phyloP scores from a whole-genome alignment of 2,888 invertebrate species.

The Resseliella maxima region DNA sequence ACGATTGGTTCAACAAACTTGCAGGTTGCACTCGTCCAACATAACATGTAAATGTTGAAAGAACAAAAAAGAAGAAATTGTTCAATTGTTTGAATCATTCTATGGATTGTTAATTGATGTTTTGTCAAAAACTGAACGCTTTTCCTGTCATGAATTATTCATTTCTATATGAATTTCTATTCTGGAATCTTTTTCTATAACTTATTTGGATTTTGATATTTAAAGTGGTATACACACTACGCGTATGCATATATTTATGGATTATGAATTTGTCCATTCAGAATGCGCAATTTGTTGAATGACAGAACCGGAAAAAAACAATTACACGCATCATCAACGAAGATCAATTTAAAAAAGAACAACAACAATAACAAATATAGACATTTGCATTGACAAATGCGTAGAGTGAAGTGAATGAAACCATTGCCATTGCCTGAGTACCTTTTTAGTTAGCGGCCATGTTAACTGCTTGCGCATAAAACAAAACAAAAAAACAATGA shows the following conservation, averaged over 20 bases:
- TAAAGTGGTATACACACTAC: background rate
- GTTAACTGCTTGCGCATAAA: background rate
- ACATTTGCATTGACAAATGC: background rate
- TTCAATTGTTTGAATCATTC: background rate
- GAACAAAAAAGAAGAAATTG: too few species aligned
- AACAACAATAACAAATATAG: background rate
- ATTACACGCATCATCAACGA: constrained; percentile 51
- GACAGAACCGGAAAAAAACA: constrained; percentile 32
- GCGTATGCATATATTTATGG: background rate
- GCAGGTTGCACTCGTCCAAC: constrained; percentile 9
- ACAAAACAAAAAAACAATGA: background rate
- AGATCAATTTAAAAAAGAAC: constrained; percentile 35
- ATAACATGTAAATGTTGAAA: too few species aligned
- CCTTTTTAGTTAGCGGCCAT: constrained; percentile 29
- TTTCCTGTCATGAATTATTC: constrained; percentile 41
- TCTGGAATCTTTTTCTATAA: constrained; percentile 3
- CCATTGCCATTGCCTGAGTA: background rate
- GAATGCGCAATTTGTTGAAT: background rate
- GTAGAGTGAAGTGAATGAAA: background rate
- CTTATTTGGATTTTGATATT: background rate
- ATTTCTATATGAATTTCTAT: background rate
- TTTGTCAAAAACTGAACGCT: constrained; percentile 46
- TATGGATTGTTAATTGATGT: constrained; percentile 54
- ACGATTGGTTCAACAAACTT: constrained; percentile 23
- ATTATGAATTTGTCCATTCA: constrained; percentile 53